Conservation (phyloP, 2,113 vertebrate species). For the Oplegnathus fasciatus region DNA sequence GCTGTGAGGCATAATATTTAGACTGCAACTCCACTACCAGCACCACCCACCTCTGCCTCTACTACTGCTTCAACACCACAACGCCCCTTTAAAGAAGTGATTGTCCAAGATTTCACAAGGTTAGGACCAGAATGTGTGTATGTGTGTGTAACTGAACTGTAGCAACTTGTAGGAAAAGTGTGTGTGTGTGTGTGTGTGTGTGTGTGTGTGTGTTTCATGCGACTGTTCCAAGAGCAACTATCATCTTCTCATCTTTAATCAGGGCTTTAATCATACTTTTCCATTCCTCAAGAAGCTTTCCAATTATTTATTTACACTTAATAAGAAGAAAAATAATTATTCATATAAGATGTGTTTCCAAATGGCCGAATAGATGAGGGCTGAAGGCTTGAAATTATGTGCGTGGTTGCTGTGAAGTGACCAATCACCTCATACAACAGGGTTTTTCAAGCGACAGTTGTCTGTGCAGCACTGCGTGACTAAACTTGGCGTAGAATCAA, state of each 20-base stretch:
- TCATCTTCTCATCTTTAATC: constrained; percentile 26
- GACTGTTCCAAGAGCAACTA: constrained; percentile 18
- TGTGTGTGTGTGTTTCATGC: constrained; percentile 24
- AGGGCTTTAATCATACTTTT: neutral
- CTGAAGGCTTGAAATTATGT: neutral
- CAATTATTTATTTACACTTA: neutral
- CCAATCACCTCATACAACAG: neutral
- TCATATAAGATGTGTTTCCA: neutral
- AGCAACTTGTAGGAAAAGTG: constrained; percentile 22
- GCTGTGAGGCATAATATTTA: constrained; percentile 84
- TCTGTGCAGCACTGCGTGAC: neutral
- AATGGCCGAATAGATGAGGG: neutral
- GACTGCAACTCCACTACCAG: constrained; percentile 66
- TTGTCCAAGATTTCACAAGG: constrained; percentile 55
- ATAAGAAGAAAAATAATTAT: neutral
- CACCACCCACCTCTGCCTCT: constrained; percentile 70
- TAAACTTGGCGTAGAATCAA: neutral
- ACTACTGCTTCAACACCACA: constrained; percentile 57
- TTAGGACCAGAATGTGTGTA: constrained; percentile 27
- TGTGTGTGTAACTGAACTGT: constrained; percentile 24
- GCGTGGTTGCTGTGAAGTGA: neutral
- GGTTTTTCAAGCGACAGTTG: neutral
- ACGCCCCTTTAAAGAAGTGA: constrained; percentile 61
- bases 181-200: constrained; percentile 22
- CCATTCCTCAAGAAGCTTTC: neutral